A percentile compares a stretch with the other conserved stretches of the same genome.
phyloP scores from a whole-genome alignment of 2,797 vertebrate genomes.

The Urosaurus nigricauda region DNA sequence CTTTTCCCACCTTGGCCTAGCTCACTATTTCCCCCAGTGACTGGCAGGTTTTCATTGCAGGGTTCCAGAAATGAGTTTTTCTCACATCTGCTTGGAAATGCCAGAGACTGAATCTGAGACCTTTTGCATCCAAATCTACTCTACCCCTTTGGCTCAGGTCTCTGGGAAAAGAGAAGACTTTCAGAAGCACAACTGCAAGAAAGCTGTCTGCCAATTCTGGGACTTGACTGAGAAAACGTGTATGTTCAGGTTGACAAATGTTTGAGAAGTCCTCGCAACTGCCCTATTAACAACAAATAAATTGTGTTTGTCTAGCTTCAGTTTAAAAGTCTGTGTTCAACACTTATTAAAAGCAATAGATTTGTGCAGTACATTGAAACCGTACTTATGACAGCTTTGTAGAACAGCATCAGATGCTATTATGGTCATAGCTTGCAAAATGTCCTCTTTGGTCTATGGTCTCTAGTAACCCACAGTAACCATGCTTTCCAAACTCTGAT shows the following conservation, averaged over 20 bases:
- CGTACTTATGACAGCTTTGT: not conserved
- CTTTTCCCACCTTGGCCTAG: too few relatives aligned
- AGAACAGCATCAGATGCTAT: too few relatives aligned
- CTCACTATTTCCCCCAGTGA: too few relatives aligned
- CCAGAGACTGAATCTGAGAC: not conserved
- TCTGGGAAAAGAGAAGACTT: not conserved
- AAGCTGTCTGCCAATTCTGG: not conserved
- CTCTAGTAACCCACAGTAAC: too few relatives aligned
- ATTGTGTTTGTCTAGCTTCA: not conserved
- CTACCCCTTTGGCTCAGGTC: not conserved
- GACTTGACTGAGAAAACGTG: not conserved
- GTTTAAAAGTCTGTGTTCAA: not conserved
- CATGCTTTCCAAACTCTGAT: too few relatives aligned
- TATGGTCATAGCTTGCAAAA: too few relatives aligned
- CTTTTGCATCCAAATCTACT: not conserved
- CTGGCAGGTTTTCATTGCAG: too few relatives aligned
- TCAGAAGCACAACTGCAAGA: not conserved
- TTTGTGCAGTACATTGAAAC: not conserved
- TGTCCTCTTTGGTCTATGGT: too few relatives aligned
- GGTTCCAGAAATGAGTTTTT: not conserved
- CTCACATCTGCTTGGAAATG: too few relatives aligned
- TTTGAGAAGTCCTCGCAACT: not conserved
- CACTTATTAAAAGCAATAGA: not conserved
- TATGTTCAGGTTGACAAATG: not conserved
- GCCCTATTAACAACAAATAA: not conserved